Evolutionary conservation across 2,888 invertebrate genomes (phyloP).

Genomic region (Hypolimnas misippus): DNA sequence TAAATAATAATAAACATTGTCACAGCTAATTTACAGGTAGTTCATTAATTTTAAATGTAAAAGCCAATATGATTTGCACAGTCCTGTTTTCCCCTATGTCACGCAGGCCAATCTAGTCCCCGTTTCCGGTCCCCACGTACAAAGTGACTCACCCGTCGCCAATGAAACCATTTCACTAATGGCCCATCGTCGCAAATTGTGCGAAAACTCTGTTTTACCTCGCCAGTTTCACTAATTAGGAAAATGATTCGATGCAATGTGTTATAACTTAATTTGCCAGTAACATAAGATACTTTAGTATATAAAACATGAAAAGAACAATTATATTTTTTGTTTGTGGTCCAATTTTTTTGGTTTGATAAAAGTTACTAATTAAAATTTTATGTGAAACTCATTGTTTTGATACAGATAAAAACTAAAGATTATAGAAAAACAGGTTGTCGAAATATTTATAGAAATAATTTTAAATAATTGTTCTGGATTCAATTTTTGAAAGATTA

Average conservation of each 20-base stretch:
- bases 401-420: too few relatives aligned
- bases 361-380: too few relatives aligned
- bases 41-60: background rate
- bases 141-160: slow-evolving; percentile 32
- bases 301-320: too few relatives aligned
- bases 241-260: slow-evolving; percentile 15
- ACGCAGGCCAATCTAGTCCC: slow-evolving; percentile 33
- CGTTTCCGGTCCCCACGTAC: slow-evolving; percentile 34
- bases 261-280: slow-evolving; percentile 18
- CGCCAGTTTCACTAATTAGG: slow-evolving; percentile 39
- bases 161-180: slow-evolving; percentile 35
- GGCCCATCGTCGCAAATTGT: slow-evolving; percentile 33
- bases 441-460: too few relatives aligned
- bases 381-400: too few relatives aligned
- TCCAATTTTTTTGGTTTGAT: too few relatives aligned
- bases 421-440: too few relatives aligned
- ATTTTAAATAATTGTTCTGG: too few relatives aligned
- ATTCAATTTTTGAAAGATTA: too few relatives aligned
- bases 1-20: too few relatives aligned
- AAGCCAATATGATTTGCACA: slow-evolving; percentile 10
- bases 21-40: background rate
- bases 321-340: too few relatives aligned
- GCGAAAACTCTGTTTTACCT: slow-evolving; percentile 29
- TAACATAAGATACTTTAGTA: too few relatives aligned
- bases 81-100: slow-evolving; percentile 13